Conservation (phyloP, 2,888 invertebrate genomes). For the Amiota communis region DNA sequence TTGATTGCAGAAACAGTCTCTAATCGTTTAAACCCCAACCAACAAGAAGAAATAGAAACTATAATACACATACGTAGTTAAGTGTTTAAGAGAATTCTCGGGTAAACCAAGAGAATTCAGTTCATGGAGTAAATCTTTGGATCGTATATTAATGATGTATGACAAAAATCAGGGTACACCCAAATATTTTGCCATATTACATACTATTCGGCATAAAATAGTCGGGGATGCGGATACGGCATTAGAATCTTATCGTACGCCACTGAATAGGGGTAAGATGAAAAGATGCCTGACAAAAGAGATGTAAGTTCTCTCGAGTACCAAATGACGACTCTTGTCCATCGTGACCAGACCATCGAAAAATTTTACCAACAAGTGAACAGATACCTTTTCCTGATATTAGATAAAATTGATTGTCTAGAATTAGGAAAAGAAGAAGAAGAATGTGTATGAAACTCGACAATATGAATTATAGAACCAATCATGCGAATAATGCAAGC, state of each 20-base stretch:
- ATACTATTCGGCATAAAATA: constrained; percentile 41
- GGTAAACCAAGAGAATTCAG: constrained; percentile 5
- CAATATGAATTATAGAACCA: constrained; percentile 17
- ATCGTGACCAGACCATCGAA: neutral
- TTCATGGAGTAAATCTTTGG: constrained; percentile 35
- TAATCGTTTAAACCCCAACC: no score
- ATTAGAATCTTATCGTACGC: constrained; percentile 39
- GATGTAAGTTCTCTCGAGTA: constrained; percentile 34
- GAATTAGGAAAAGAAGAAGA: constrained; percentile 26
- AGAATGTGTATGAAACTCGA: constrained; percentile 32
- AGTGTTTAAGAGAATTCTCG: no score
- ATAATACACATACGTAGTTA: no score
- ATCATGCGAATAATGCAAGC: constrained; percentile 5
- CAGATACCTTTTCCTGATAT: constrained; percentile 31
- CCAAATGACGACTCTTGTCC: constrained; percentile 31
- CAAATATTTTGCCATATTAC: constrained; percentile 41
- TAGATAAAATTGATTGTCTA: constrained; percentile 33
- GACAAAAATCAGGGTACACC: constrained; percentile 33
- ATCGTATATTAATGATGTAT: constrained; percentile 37
- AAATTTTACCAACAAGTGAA: neutral
- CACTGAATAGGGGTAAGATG: constrained; percentile 34
- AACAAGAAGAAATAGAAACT: no score
- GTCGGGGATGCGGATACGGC: constrained; percentile 37
- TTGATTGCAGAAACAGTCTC: no score
- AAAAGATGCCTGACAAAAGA: constrained; percentile 32